A percentile compares a stretch with the other conserved stretches of the same genome.
Conservation (phyloP, 1,140 invertebrate species). For the Zaprionus lachaisei region DNA sequence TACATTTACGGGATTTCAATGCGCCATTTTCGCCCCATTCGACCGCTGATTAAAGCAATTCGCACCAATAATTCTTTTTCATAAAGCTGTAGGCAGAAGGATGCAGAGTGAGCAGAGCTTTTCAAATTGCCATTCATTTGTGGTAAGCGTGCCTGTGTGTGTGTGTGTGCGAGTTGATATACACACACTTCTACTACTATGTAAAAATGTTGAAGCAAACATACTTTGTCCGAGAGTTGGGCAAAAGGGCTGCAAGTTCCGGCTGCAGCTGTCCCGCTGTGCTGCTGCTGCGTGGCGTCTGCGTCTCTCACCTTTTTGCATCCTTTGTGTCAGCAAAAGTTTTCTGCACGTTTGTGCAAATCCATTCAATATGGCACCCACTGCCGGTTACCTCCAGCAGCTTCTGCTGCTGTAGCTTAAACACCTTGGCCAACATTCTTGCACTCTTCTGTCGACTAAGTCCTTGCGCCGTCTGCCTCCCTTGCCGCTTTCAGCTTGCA, state of each 20-base stretch:
- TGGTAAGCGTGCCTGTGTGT: background rate
- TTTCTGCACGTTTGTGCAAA: conserved; percentile 81
- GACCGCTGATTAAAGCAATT: conserved; percentile 75
- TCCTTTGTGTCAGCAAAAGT: conserved; percentile 82
- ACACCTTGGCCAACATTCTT: conserved; percentile 73
- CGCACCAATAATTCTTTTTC: conserved; percentile 65
- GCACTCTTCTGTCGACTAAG: conserved; percentile 45
- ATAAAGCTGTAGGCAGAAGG: conserved; percentile 32
- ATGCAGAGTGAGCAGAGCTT: conserved; percentile 9
- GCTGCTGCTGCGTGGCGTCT: conserved; percentile 25
- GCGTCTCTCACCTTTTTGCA: conserved; percentile 76
- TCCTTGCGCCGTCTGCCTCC: conserved; percentile 25
- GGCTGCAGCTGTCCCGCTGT: conserved; percentile 13
- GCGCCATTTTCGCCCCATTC: conserved; percentile 33
- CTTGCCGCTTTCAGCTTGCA: background rate
- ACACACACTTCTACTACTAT: conserved; percentile 29
- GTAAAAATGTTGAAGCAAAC: conserved; percentile 72
- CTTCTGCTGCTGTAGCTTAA: conserved; percentile 24
- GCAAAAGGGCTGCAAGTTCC: conserved; percentile 23
- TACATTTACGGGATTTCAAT: conserved; percentile 75
- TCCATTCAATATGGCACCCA: conserved; percentile 80
- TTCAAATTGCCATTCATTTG: conserved; percentile 16
- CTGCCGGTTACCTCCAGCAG: conserved; percentile 34
- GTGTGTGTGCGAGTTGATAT: background rate
- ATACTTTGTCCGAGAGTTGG: conserved; percentile 70